phyloP scores from a whole-genome alignment of 2,113 vertebrate species.

The Pedionomus torquatus region DNA sequence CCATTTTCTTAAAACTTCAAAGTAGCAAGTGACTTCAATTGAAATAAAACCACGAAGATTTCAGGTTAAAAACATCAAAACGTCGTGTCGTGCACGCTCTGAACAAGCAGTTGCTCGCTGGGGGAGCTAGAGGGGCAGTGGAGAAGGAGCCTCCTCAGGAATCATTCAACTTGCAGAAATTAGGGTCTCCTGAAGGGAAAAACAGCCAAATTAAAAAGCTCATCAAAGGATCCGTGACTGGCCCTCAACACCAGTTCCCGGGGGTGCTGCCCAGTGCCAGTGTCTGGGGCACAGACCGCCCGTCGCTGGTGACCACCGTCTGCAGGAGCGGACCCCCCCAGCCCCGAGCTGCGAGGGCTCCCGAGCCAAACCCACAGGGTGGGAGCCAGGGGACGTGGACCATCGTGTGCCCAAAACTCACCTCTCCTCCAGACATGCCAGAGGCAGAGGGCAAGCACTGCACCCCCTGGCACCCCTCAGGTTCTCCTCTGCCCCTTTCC shows the following conservation, averaged over 20 bases:
- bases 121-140: background rate
- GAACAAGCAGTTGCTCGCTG: background rate
- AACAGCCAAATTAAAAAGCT: background rate
- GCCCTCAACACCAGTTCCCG: background rate
- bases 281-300: background rate
- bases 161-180: background rate
- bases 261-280: background rate
- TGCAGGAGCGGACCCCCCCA: background rate
- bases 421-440: background rate
- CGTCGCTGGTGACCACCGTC: background rate
- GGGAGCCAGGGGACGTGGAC: background rate
- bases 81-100: background rate
- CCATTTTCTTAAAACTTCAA: background rate
- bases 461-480: background rate
- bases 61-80: conserved; percentile 3
- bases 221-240: background rate
- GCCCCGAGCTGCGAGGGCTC: background rate
- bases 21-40: background rate
- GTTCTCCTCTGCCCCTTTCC: too few species aligned
- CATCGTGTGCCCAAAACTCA: background rate
- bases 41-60: background rate
- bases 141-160: background rate
- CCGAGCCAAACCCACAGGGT: background rate
- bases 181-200: background rate
- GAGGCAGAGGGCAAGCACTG: background rate